Conservation (phyloP, 1,140 invertebrate species). For the Drosophila dunni region DNA sequence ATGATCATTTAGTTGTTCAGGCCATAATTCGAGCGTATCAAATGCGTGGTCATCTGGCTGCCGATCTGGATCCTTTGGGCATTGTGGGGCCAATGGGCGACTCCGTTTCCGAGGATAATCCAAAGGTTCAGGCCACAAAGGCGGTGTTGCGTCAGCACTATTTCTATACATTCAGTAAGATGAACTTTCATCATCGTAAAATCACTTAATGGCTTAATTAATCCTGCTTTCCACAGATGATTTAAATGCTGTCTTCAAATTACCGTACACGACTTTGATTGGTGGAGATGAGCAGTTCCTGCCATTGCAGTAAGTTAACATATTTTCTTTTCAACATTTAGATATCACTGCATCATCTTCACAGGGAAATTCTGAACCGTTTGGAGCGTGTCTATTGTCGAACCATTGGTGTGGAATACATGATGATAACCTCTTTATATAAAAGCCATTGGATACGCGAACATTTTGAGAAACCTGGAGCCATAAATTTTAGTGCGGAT, state of each 20-base stretch:
- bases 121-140: constrained; percentile 85
- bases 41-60: constrained; percentile 96
- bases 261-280: constrained; percentile 66
- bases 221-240: constrained; percentile 38
- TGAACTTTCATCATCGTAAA: not conserved
- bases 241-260: constrained; percentile 65
- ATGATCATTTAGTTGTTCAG: constrained; percentile 98
- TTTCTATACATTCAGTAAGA: constrained; percentile 62
- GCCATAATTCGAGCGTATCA: constrained; percentile 99
- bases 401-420: constrained; percentile 93
- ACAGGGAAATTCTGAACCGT: constrained; percentile 90
- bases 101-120: constrained; percentile 52
- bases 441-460: constrained; percentile 92
- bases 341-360: not conserved
- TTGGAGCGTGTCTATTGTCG: constrained; percentile 90
- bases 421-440: constrained; percentile 92
- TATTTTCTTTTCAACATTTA: not conserved
- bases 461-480: constrained; percentile 90
- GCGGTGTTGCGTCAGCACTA: constrained; percentile 70
- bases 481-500: constrained; percentile 26
- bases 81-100: constrained; percentile 85
- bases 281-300: constrained; percentile 64
- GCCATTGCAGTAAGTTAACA: constrained; percentile 52
- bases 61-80: constrained; percentile 96
- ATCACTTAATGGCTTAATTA: not conserved